Evolutionary conservation across 2,113 vertebrate species (phyloP).

Genomic region (Athene noctua): DNA sequence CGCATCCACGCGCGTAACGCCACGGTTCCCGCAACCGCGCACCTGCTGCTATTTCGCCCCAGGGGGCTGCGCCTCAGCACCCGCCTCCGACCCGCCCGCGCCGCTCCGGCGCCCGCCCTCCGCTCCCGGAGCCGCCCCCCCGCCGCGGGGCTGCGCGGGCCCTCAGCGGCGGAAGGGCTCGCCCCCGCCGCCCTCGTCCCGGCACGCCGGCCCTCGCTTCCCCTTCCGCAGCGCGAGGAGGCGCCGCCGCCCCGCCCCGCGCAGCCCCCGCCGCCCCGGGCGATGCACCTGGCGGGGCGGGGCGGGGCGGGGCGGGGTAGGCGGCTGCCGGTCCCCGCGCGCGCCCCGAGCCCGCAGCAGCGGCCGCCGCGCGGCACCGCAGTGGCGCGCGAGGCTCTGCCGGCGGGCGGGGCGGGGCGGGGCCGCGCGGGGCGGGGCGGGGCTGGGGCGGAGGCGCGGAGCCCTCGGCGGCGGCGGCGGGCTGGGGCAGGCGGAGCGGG

Average conservation of each 20-base stretch:
- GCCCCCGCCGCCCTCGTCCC: background rate
- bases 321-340: background rate
- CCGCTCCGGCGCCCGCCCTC: background rate
- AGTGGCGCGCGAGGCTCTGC: background rate
- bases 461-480: background rate
- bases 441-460: background rate
- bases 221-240: background rate
- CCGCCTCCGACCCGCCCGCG: background rate
- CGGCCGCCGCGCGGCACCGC: background rate
- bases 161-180: background rate
- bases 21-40: background rate
- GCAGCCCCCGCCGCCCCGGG: background rate
- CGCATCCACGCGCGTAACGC: fast-evolving
- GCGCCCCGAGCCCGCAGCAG: background rate
- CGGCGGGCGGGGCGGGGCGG: background rate
- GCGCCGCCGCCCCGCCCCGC: background rate
- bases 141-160: background rate
- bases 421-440: background rate
- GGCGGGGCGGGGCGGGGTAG: background rate
- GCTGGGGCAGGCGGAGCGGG: background rate
- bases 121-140: background rate
- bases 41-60: background rate
- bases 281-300: background rate
- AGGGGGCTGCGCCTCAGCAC: background rate
- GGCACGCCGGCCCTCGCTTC: background rate